These are phyloP conservation scores for Apotomis turbidana DNA, from an alignment of 2,888 invertebrate genomes.

Conservation along the genomic window DNA sequence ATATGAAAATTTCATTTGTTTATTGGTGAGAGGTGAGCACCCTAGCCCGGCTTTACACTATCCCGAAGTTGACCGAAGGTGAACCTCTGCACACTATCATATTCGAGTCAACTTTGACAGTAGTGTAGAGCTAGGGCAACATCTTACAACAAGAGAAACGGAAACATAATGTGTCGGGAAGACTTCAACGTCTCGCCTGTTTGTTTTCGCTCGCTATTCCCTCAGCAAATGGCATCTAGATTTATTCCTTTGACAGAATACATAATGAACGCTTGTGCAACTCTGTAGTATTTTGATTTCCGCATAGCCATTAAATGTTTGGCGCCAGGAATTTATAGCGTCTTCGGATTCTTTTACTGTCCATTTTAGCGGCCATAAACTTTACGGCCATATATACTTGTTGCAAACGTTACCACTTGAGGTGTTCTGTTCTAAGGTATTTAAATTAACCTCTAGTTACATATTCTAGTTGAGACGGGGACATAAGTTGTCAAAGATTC, in stretches of 20 bases:
- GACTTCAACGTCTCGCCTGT: too few species aligned
- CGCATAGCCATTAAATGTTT: not conserved
- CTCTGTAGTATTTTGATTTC: not conserved
- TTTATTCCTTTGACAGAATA: not conserved
- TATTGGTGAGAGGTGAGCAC: too few species aligned
- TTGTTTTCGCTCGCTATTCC: too few species aligned
- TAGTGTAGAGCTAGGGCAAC: too few species aligned
- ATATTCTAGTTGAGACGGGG: not conserved
- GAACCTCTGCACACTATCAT: too few species aligned
- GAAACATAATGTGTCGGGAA: too few species aligned
- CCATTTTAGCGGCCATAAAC: not conserved
- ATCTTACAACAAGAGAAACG: too few species aligned
- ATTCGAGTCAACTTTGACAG: too few species aligned
- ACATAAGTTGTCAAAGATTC: not conserved
- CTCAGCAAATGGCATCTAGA: too few species aligned
- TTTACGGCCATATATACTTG: not conserved
- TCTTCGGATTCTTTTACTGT: not conserved
- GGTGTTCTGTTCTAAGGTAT: not conserved
- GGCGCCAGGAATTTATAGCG: not conserved
- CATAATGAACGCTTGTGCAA: not conserved
- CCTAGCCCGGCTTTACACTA: too few species aligned
- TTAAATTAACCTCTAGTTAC: not conserved
- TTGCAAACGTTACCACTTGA: not conserved
- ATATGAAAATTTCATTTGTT: too few species aligned
- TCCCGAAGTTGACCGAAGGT: too few species aligned